These are phyloP conservation scores for Mythimna loreyi DNA, from an alignment of 2,888 invertebrate species.

Conservation along the genomic window DNA sequence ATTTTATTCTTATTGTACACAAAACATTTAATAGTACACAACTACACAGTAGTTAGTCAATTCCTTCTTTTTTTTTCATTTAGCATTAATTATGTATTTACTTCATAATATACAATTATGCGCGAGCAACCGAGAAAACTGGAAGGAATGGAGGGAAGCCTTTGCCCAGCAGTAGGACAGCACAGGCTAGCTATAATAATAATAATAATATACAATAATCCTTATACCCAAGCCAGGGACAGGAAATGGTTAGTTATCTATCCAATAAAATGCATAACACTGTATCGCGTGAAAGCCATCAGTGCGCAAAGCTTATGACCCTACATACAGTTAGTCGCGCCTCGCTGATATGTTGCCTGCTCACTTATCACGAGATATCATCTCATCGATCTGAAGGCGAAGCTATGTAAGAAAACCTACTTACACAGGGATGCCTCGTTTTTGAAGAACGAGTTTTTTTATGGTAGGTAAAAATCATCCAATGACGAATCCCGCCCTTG, in stretches of 20 bases:
- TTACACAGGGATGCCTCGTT: not conserved
- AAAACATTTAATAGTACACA: too few relatives aligned
- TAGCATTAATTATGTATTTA: too few relatives aligned
- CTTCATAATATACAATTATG: too few relatives aligned
- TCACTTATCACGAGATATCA: constrained; percentile 22
- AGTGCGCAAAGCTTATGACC: constrained; percentile 3
- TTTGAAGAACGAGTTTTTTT: not conserved
- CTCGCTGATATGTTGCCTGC: constrained; percentile 24
- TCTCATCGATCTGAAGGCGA: constrained; percentile 15
- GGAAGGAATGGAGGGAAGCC: too few relatives aligned
- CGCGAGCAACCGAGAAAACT: too few relatives aligned
- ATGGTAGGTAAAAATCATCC: too few relatives aligned
- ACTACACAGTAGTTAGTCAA: too few relatives aligned
- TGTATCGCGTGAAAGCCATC: constrained; percentile 26
- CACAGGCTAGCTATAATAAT: too few relatives aligned
- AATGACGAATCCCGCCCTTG: too few relatives aligned
- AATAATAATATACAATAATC: not conserved
- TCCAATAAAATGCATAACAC: constrained; percentile 28
- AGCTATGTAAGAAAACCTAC: constrained; percentile 5
- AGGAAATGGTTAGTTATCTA: not conserved
- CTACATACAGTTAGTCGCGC: constrained; percentile 37
- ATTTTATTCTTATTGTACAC: too few relatives aligned
- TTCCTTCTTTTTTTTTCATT: too few relatives aligned
- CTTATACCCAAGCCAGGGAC: not conserved
- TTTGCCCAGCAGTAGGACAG: too few relatives aligned